These are phyloP conservation scores for Hipposideros armiger DNA, from an alignment of 2,113 vertebrate species.

Conservation along the genomic window DNA sequence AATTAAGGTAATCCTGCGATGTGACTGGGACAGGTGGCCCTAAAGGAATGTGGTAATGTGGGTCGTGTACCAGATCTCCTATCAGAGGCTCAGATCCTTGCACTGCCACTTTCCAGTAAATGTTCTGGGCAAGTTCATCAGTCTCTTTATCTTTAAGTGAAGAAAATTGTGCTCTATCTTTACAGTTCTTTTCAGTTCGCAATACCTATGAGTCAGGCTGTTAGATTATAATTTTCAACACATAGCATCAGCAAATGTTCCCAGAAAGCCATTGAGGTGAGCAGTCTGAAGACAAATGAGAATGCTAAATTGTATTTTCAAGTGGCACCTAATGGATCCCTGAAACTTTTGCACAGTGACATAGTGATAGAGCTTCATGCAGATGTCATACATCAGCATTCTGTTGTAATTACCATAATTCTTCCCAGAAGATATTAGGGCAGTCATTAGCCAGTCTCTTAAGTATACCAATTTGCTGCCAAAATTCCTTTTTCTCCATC, in stretches of 20 bases:
- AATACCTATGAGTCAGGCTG: not conserved
- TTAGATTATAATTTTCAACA: slow-evolving; percentile 8
- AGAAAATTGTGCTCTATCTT: not conserved
- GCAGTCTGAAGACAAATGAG: not conserved
- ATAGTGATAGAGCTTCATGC: not conserved
- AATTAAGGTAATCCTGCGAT: not conserved
- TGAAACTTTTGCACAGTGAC: not conserved
- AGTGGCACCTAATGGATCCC: not conserved
- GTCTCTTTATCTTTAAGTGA: not conserved
- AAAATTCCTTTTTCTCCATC: not conserved
- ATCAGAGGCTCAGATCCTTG: not conserved
- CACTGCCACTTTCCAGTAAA: not conserved
- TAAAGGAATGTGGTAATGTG: too few relatives aligned
- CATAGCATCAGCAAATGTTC: not conserved
- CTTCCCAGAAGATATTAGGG: not conserved
- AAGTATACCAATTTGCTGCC: not conserved
- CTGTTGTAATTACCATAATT: not conserved
- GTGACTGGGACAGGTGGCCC: not conserved
- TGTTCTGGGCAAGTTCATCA: not conserved
- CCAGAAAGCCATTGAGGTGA: not conserved
- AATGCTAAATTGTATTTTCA: slow-evolving; percentile 4
- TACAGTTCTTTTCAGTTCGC: not conserved
- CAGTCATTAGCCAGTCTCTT: not conserved
- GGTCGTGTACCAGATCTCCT: not conserved
- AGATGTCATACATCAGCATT: not conserved